A percentile compares a stretch with the other conserved stretches of the same genome.
Evolutionary conservation across 2,888 invertebrate species (phyloP).

Genomic region (Ctena decussata): DNA sequence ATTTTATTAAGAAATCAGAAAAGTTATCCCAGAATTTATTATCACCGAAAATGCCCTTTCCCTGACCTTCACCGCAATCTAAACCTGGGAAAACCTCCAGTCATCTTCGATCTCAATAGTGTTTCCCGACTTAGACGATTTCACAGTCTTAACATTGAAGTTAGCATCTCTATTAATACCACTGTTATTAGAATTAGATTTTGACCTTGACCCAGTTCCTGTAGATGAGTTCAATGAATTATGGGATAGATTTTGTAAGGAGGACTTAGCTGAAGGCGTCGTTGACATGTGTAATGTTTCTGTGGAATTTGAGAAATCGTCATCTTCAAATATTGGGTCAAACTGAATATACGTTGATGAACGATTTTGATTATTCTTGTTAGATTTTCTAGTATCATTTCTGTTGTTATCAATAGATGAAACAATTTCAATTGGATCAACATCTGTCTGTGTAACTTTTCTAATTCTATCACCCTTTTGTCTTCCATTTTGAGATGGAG

Average conservation of each 20-base stretch:
- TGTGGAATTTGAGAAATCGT: slow-evolving; percentile 73
- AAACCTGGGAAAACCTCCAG: slow-evolving; percentile 72
- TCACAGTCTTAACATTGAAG: slow-evolving; percentile 51
- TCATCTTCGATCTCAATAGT: slow-evolving; percentile 69
- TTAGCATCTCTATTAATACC: slow-evolving; percentile 61
- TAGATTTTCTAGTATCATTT: slow-evolving; percentile 55
- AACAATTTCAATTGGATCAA: slow-evolving; percentile 69
- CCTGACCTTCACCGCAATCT: too few species aligned
- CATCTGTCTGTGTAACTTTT: slow-evolving; percentile 68
- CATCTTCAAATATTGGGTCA: slow-evolving; percentile 82
- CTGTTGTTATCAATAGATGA: slow-evolving; percentile 62
- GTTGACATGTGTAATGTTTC: slow-evolving; percentile 72
- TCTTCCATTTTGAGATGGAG: not conserved
- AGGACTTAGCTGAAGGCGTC: slow-evolving; percentile 49
- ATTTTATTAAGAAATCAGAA: not conserved
- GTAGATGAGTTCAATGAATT: slow-evolving; percentile 35
- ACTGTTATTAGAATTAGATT: slow-evolving; percentile 11
- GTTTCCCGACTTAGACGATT: slow-evolving; percentile 66
- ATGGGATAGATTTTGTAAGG: not conserved
- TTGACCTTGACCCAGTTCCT: slow-evolving; percentile 49
- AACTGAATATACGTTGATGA: slow-evolving; percentile 83
- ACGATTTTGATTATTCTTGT: slow-evolving; percentile 71
- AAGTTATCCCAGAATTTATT: too few species aligned
- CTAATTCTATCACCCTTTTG: slow-evolving; percentile 39
- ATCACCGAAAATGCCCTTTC: too few species aligned